Conservation (phyloP, 2,113 vertebrate genomes). For the Ceyx melanurus region DNA sequence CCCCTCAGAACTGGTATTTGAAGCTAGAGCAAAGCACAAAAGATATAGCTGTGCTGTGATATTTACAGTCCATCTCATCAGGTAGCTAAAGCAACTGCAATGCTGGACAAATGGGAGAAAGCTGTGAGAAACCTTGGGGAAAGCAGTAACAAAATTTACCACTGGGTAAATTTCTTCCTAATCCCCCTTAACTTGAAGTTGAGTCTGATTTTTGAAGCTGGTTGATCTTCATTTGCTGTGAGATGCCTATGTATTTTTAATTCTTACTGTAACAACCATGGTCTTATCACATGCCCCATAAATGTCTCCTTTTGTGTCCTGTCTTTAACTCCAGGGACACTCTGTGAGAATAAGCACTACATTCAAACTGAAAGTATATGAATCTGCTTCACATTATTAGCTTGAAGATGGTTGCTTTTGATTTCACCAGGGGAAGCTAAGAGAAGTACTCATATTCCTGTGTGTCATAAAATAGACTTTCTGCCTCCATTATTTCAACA, state of each 20-base stretch:
- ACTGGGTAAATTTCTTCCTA: neutral
- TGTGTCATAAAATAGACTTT: neutral
- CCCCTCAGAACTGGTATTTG: neutral
- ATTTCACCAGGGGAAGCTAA: neutral
- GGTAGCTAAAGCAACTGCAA: neutral
- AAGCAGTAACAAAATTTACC: neutral
- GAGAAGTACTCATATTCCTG: neutral
- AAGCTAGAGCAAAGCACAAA: neutral
- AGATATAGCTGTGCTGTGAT: neutral
- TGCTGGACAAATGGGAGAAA: neutral
- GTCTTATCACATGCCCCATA: neutral
- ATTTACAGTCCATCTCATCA: neutral
- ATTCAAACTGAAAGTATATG: neutral
- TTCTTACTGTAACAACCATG: neutral
- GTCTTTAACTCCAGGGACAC: neutral
- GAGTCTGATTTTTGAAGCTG: neutral
- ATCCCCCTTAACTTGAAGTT: neutral
- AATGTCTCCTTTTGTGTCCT: neutral
- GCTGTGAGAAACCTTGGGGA: neutral
- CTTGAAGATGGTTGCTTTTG: neutral
- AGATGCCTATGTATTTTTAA: neutral
- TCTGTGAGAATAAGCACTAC: neutral
- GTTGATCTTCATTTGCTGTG: neutral
- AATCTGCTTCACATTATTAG: neutral
- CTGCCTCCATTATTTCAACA: neutral